Percentiles rank a stretch among this genome's conserved stretches.
phyloP scores from a whole-genome alignment of 2,113 vertebrate genomes.

The Solenodon paradoxus region DNA sequence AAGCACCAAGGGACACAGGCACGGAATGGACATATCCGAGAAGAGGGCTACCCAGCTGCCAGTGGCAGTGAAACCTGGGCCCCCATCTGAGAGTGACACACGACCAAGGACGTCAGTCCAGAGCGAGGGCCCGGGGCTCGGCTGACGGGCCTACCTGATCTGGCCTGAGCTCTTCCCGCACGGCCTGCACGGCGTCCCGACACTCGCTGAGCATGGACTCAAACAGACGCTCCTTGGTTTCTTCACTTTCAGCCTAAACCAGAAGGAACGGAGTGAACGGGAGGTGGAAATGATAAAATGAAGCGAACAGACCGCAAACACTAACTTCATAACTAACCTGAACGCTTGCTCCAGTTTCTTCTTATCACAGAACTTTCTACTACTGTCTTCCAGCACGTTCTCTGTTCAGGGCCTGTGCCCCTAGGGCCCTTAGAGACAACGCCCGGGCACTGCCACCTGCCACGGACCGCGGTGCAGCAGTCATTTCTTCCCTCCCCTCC shows the following conservation, averaged over 20 bases:
- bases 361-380: neutral
- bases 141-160: constrained; percentile 87
- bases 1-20: neutral
- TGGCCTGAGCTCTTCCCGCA: constrained; percentile 93
- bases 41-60: neutral
- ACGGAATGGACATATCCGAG: neutral
- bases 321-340: neutral
- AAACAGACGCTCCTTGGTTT: constrained; percentile 97
- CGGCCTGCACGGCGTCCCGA: constrained; percentile 96
- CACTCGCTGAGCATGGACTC: constrained; percentile 97
- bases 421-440: too few species aligned
- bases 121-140: fast-evolving
- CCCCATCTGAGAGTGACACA: fast-evolving
- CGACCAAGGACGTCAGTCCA: neutral
- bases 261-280: neutral
- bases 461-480: neutral
- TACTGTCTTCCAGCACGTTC: fast-evolving
- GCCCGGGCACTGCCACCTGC: neutral
- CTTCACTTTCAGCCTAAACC: constrained; percentile 92
- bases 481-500: neutral
- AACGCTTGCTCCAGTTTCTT: neutral
- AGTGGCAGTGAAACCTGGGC: neutral
- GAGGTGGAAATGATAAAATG: neutral
- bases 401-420: neutral
- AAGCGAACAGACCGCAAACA: neutral